Conservation (phyloP, 2,888 invertebrate species). For the Andrena haemorrhoa region DNA sequence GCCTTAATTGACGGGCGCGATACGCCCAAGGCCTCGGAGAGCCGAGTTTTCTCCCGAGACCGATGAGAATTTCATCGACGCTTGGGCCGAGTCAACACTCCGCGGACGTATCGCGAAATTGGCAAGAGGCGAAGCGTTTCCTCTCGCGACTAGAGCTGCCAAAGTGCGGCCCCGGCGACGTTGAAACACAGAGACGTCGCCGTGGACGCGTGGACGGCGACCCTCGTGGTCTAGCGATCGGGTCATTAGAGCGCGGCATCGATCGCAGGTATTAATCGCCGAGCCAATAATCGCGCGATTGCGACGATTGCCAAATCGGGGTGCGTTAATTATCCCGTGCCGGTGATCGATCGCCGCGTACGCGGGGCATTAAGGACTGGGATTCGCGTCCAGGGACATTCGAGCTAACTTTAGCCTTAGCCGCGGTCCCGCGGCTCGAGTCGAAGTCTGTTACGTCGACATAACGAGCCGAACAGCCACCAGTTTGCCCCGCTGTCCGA, state of each 20-base stretch:
- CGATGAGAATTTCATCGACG: too few species aligned
- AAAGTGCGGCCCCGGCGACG: constrained; percentile 21
- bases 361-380: constrained; percentile 68
- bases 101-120: neutral
- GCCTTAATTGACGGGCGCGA: neutral
- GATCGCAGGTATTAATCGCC: constrained; percentile 8
- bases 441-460: constrained; percentile 72
- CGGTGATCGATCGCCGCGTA: constrained; percentile 64
- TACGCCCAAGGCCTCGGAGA: neutral
- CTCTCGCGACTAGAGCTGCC: constrained; percentile 32
- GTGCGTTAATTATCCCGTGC: constrained; percentile 54
- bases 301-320: constrained; percentile 42
- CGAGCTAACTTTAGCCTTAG: constrained; percentile 83
- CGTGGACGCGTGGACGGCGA: neutral
- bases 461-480: constrained; percentile 72
- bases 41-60: neutral
- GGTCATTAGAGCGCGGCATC: constrained; percentile 39
- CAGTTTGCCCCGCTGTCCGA: constrained; percentile 56
- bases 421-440: constrained; percentile 60
- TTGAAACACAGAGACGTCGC: constrained; percentile 27
- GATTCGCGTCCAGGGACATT: constrained; percentile 82
- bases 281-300: constrained; percentile 21
- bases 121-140: constrained; percentile 11
- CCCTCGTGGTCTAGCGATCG: constrained; percentile 25
- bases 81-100: neutral